A percentile compares a stretch with the other conserved stretches of the same genome.
Evolutionary conservation across 2,797 vertebrate genomes (phyloP).

Genomic region (Protonibea diacanthus): DNA sequence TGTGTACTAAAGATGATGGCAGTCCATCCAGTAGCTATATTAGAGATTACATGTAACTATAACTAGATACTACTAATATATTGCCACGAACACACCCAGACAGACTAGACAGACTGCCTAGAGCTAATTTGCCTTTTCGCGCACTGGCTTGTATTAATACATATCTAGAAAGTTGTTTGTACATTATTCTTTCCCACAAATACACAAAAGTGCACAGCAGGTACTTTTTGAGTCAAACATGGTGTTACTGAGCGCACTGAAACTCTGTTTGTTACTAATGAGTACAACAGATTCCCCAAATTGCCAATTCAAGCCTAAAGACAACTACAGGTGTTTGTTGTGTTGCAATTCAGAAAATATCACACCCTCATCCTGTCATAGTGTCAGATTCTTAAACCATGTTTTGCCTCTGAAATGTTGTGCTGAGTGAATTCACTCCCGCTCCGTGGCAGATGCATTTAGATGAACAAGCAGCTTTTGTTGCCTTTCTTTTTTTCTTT

Average conservation of each 20-base stretch:
- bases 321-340: constrained; percentile 61
- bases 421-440: constrained; percentile 50
- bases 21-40: neutral
- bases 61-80: neutral
- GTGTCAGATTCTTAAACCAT: constrained; percentile 46
- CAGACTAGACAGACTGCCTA: neutral
- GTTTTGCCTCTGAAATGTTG: constrained; percentile 23
- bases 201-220: constrained; percentile 3
- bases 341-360: constrained; percentile 48
- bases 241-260: neutral
- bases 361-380: constrained; percentile 52
- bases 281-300: constrained; percentile 42
- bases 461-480: constrained; percentile 77
- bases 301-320: constrained; percentile 27
- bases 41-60: neutral
- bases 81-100: neutral
- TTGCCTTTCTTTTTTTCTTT: constrained; percentile 39
- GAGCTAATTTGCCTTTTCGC: neutral
- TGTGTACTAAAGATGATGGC: neutral
- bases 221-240: neutral
- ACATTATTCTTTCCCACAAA: neutral
- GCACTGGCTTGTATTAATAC: neutral
- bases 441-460: constrained; percentile 60
- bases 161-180: constrained; percentile 4
- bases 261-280: constrained; percentile 35